Base-by-base conservation (phyloP, 2,113 vertebrate genomes). In the Lepisosteus osseus region DNA sequence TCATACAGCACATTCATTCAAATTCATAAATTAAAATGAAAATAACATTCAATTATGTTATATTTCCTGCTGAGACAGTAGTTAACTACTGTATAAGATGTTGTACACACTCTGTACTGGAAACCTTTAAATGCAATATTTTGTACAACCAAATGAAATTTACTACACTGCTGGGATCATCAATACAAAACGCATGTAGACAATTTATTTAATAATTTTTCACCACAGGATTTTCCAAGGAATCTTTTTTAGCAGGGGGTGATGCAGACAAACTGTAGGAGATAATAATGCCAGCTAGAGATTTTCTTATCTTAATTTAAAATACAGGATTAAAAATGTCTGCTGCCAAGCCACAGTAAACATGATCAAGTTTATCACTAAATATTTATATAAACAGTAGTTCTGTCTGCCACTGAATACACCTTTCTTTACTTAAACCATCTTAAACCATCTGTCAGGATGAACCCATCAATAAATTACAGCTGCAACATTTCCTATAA, bases 141-240 rank as follows among this genome's bases (percentile, higher is more conserved):
- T 61, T 59, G 57, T 59, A 15, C 12, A 59, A 3, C 57, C n/a
- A 15, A 59, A n/a, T 59, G 75, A 61, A 56, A 67, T 67, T 51
- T n/a, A 51, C 44, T 15, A 41, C 68, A 67, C 56, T 43, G 72
- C 40, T 8, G 61, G 69, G 15, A 62, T 7, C 45, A 67, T 7
- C 42, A 44, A 5, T 51, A 40, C n/a, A 29, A 29, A 15, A 9
- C 11, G 47, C 47, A 44, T 7, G 3, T 14, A 17, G 8, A 54
- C 47, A 29, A 54, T 54, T 67, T 7, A 5, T 2, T 6, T 13
- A 6, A 29, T 29, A 51, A 47, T 11, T 15, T 51, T n/a, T 29
- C 44, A 44, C 66, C n/a, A 51, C 13, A 54, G 66, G 41, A 5
- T 51, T 7, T 14, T 11, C 7, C 40, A 11, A 43, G 11, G 11